These are phyloP conservation scores for Tadarida brasiliensis DNA, from an alignment of 2,797 vertebrate species.

Conservation along the genomic window DNA sequence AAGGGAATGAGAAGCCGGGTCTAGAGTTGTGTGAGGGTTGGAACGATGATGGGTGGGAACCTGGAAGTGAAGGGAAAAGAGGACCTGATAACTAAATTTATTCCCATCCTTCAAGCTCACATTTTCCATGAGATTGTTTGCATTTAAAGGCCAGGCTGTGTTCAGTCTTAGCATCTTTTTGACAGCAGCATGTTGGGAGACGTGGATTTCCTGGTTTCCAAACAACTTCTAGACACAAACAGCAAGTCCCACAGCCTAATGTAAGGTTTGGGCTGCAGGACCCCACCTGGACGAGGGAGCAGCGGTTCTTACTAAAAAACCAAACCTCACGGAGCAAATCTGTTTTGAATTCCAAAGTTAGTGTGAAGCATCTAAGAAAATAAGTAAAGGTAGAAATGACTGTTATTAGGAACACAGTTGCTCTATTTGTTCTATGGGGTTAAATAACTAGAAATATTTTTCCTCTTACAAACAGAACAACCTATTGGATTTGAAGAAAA, in stretches of 20 bases:
- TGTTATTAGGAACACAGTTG: neutral
- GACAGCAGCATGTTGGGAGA: neutral
- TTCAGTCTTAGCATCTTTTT: neutral
- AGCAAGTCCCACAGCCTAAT: neutral
- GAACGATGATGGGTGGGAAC: neutral
- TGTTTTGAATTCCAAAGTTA: slow-evolving; percentile 72
- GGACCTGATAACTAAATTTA: neutral
- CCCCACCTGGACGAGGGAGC: neutral
- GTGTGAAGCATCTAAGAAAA: slow-evolving; percentile 69
- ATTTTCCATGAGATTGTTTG: neutral
- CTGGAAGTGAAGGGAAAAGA: neutral
- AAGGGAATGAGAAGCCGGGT: neutral
- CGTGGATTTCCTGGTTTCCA: neutral
- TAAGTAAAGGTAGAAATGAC: slow-evolving; percentile 24
- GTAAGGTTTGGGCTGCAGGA: neutral
- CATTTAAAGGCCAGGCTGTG: neutral
- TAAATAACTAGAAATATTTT: neutral
- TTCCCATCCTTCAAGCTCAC: neutral
- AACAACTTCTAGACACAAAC: slow-evolving; percentile 61
- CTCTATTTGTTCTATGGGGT: neutral
- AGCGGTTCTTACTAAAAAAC: neutral
- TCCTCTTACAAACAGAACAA: neutral
- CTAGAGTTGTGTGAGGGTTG: neutral
- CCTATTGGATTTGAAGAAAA: neutral
- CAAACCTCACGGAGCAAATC: neutral